A percentile compares a stretch with the other conserved stretches of the same genome.
Evolutionary conservation across 2,797 vertebrate species (phyloP).

Genomic region (Cynopterus sphinx): DNA sequence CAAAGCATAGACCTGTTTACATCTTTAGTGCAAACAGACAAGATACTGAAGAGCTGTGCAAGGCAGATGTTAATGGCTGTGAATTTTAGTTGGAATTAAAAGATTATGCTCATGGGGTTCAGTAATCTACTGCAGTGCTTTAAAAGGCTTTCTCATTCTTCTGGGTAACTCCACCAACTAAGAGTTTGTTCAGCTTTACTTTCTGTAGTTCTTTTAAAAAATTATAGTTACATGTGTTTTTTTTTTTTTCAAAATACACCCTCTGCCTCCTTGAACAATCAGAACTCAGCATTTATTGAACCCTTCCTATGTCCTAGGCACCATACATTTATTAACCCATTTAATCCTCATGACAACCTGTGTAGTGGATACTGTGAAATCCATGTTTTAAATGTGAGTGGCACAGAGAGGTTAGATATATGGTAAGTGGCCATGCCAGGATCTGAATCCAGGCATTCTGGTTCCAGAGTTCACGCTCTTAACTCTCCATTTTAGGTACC

Average conservation of each 20-base stretch:
- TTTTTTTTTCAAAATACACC: neutral
- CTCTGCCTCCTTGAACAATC: neutral
- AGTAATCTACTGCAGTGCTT: neutral
- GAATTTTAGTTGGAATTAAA: slow-evolving; percentile 33
- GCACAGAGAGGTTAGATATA: neutral
- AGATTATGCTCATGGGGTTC: neutral
- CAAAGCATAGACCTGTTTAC: neutral
- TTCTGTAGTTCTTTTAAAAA: slow-evolving; percentile 20
- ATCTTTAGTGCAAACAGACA: neutral
- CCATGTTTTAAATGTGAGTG: neutral
- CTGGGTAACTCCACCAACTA: neutral
- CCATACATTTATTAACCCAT: neutral
- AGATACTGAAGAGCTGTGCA: neutral
- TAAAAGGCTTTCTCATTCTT: slow-evolving; percentile 29
- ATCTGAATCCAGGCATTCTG: neutral
- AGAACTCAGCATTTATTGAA: neutral
- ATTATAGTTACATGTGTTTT: neutral
- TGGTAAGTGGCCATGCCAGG: neutral
- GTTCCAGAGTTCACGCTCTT: neutral
- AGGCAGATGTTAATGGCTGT: neutral
- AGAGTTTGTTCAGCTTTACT: neutral
- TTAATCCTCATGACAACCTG: neutral
- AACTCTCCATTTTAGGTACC: neutral
- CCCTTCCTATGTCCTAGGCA: neutral
- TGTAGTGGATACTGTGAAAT: neutral